phyloP scores from a whole-genome alignment of 2,888 invertebrate genomes.

The Thereva nobilitata region DNA sequence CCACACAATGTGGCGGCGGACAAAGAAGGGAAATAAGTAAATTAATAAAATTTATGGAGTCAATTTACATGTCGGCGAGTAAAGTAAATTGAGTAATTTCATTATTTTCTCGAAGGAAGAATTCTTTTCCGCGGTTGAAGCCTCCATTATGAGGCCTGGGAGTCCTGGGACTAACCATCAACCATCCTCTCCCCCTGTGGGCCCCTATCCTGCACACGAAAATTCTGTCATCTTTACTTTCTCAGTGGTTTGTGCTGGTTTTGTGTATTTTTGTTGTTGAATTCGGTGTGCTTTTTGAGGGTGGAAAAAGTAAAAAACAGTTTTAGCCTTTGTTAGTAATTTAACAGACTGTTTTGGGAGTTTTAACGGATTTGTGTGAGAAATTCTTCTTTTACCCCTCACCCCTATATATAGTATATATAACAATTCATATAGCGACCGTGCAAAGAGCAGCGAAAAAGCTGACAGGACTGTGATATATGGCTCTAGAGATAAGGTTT shows the following conservation, averaged over 20 bases:
- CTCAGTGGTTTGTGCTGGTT: background rate
- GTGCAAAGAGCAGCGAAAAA: slow-evolving; percentile 13
- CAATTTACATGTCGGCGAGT: slow-evolving; percentile 35
- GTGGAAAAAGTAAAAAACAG: slow-evolving; percentile 24
- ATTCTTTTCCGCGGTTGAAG: slow-evolving; percentile 17
- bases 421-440: background rate
- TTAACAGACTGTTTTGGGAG: slow-evolving; percentile 31
- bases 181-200: slow-evolving; percentile 3
- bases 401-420: too few relatives aligned
- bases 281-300: background rate
- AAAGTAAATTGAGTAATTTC: slow-evolving; percentile 33
- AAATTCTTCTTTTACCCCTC: too few relatives aligned
- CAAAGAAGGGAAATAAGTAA: slow-evolving; percentile 28
- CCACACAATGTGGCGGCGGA: background rate
- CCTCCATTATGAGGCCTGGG: slow-evolving; percentile 25
- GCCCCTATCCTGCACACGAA: slow-evolving; percentile 1
- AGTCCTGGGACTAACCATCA: background rate
- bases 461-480: slow-evolving; percentile 30
- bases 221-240: background rate
- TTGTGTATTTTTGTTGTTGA: background rate
- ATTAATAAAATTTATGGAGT: slow-evolving; percentile 36
- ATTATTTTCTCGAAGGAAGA: slow-evolving; percentile 14
- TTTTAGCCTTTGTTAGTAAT: slow-evolving; percentile 22
- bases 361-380: slow-evolving; percentile 28
- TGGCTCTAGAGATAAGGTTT: slow-evolving; percentile 24